Evolutionary conservation across 2,888 invertebrate species (phyloP).

Genomic region (Polylopha cassiicola): DNA sequence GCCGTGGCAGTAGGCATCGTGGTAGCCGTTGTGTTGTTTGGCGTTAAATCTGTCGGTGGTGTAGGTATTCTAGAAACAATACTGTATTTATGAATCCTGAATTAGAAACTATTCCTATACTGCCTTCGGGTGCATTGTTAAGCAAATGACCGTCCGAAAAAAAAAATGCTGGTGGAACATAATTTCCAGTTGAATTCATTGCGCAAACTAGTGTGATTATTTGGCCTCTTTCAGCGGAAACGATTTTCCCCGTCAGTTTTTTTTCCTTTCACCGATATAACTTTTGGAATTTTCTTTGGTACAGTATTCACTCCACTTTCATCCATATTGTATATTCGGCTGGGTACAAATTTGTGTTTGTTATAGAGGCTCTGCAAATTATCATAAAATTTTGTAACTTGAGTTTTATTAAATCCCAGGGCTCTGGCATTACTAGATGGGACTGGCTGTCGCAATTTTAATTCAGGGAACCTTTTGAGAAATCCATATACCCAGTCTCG

Average conservation of each 20-base stretch:
- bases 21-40: no score
- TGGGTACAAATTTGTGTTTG: slow-evolving; percentile 18
- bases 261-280: slow-evolving; percentile 23
- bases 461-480: slow-evolving; percentile 19
- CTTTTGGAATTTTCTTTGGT: slow-evolving; percentile 17
- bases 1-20: no score
- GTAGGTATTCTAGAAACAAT: slow-evolving; percentile 24
- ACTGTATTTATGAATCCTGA: slow-evolving; percentile 23
- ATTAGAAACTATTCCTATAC: slow-evolving; percentile 28
- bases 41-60: no score
- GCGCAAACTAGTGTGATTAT: slow-evolving; percentile 23
- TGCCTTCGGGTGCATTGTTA: slow-evolving; percentile 35
- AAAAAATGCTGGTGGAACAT: slow-evolving; percentile 38
- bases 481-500: slow-evolving; percentile 23
- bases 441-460: slow-evolving; percentile 21
- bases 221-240: slow-evolving; percentile 27
- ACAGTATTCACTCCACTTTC: slow-evolving; percentile 2
- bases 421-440: slow-evolving; percentile 23
- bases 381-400: slow-evolving; percentile 17
- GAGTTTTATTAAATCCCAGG: slow-evolving; percentile 22
- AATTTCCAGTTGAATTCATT: slow-evolving; percentile 33
- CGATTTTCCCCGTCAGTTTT: slow-evolving; percentile 24
- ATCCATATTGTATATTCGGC: slow-evolving; percentile 21
- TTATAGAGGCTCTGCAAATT: slow-evolving; percentile 14
- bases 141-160: slow-evolving; percentile 36